Conservation (phyloP, 2,888 invertebrate genomes). For the Rhagophthalmus giganteus region DNA sequence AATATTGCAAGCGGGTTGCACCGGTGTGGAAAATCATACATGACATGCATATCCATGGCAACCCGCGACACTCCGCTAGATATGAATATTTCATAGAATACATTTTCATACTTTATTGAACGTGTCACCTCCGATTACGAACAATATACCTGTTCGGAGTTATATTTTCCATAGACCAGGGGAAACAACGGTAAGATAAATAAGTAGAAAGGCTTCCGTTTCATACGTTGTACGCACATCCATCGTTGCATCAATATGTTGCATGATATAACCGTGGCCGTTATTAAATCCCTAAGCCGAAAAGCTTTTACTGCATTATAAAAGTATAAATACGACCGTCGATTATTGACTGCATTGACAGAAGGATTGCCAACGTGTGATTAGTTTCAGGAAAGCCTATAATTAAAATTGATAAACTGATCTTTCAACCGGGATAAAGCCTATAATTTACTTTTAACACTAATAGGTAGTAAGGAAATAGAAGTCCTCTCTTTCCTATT, state of each 20-base stretch:
- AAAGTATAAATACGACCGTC: constrained; percentile 15
- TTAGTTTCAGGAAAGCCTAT: constrained; percentile 16
- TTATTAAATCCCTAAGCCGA: constrained; percentile 3
- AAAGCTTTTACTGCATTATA: constrained; percentile 8
- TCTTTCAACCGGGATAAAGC: constrained; percentile 19
- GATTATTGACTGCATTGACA: constrained; percentile 14
- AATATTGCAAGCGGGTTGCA: constrained; percentile 46
- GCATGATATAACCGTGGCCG: constrained; percentile 8
- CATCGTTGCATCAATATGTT: constrained; percentile 8
- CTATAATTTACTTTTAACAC: constrained; percentile 25
- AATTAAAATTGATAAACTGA: constrained; percentile 29
- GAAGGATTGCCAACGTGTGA: constrained; percentile 16
- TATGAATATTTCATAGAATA: constrained; percentile 59
- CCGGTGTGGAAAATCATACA: constrained; percentile 54
- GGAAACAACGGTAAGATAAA: constrained; percentile 27
- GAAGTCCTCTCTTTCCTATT: constrained; percentile 19
- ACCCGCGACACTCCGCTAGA: constrained; percentile 49
- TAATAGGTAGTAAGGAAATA: constrained; percentile 25
- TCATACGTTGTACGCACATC: constrained; percentile 5
- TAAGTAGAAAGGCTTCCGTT: constrained; percentile 26
- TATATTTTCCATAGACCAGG: constrained; percentile 29
- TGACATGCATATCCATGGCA: constrained; percentile 56
- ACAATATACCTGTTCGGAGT: constrained; percentile 54
- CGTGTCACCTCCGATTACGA: constrained; percentile 58
- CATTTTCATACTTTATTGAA: constrained; percentile 60